Evolutionary conservation across 2,113 vertebrate genomes (phyloP).

Genomic region (Rhabdomys dilectus): DNA sequence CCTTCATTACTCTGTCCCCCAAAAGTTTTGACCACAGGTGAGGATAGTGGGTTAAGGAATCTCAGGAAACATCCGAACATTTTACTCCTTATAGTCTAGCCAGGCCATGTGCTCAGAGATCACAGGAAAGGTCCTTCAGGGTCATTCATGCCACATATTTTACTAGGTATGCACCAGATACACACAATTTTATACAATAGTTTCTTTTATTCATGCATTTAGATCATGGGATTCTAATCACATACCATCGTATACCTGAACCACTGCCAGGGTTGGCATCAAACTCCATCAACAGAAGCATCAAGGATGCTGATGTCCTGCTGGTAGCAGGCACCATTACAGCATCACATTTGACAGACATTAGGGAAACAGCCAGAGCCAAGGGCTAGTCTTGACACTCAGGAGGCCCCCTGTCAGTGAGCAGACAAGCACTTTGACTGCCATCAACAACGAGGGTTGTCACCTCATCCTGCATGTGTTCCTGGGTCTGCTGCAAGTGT

Average conservation of each 20-base stretch:
- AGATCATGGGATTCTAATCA: not conserved
- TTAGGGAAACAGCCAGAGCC: not conserved
- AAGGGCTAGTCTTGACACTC: not conserved
- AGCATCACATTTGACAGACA: not conserved
- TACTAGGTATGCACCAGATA: not conserved
- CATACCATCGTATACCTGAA: not conserved
- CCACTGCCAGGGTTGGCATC: not conserved
- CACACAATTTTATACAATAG: not conserved
- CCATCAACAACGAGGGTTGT: not conserved
- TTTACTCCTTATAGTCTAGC: not conserved
- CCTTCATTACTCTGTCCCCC: not conserved
- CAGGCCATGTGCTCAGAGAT: too few species aligned
- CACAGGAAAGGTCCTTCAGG: not conserved
- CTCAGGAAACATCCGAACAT: not conserved
- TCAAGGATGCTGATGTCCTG: not conserved
- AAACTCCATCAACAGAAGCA: not conserved
- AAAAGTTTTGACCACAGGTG: not conserved
- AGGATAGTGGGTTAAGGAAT: not conserved
- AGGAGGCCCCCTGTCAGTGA: not conserved
- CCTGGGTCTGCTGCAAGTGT: not conserved
- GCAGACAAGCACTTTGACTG: not conserved
- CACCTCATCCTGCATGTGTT: not conserved
- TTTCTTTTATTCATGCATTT: not conserved
- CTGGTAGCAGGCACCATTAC: not conserved
- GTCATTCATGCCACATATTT: not conserved